phyloP scores from a whole-genome alignment of 92 coral and sea anemone species.

The Palythoa heliodiscus region DNA sequence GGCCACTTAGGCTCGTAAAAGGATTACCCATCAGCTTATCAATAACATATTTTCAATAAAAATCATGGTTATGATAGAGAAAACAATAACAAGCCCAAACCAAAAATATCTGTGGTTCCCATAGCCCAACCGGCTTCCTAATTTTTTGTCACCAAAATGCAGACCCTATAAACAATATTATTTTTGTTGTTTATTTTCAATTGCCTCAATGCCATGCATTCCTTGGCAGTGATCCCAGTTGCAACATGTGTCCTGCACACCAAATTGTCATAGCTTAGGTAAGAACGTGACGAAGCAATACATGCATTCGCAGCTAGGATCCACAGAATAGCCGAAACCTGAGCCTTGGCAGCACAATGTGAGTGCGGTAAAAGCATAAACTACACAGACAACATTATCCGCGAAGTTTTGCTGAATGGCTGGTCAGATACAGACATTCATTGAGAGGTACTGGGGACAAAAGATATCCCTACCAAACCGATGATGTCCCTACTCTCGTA shows the following conservation, averaged over 20 bases:
- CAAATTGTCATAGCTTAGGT: constrained; percentile 58
- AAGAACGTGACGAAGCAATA: constrained; percentile 62
- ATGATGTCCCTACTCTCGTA: constrained; percentile 15
- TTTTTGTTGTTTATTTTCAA: too few relatives aligned
- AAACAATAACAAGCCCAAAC: too few relatives aligned
- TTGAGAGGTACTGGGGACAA: constrained; percentile 54
- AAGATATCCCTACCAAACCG: constrained; percentile 45
- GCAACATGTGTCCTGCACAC: constrained; percentile 70
- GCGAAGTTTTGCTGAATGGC: constrained; percentile 68
- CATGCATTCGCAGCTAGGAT: constrained; percentile 61
- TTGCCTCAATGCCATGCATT: constrained; percentile 71
- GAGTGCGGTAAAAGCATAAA: constrained; percentile 58
- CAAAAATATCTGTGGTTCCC: too few relatives aligned
- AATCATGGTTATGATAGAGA: too few relatives aligned
- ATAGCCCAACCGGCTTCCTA: too few relatives aligned
- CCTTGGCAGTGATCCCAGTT: constrained; percentile 74
- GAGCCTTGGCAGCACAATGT: constrained; percentile 45
- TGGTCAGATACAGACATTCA: constrained; percentile 64
- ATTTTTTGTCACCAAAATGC: too few relatives aligned
- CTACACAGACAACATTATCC: constrained; percentile 66
- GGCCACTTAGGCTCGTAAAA: too few relatives aligned
- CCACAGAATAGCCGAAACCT: constrained; percentile 70
- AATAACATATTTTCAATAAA: too few relatives aligned
- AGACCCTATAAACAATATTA: too few relatives aligned
- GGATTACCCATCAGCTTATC: too few relatives aligned